Base-by-base conservation (phyloP, 2,888 invertebrate species). In the Apomyelois bistriatella region DNA sequence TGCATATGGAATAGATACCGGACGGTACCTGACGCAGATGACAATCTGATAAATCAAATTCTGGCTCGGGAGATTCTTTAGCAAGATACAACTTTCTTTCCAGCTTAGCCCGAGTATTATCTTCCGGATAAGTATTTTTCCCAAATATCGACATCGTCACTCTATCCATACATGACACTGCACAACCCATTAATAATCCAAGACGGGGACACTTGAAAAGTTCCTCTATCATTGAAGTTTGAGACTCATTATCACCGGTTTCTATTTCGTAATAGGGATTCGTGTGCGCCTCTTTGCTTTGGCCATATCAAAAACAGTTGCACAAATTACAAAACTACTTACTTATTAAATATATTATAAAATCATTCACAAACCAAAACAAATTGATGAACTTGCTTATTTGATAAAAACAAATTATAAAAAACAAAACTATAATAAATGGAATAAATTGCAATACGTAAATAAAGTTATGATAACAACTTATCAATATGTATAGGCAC, bases 1-100 rank as follows among this genome's bases (percentile, higher is more conserved):
- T 94, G 78, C 96, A 96, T 55, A 96, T 84, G 28, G 95, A 93
- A 82, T 93, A 97, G 53, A 96, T 94, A 57, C 96, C 95, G 56
- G 93, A 89, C 37, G 97, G 96, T 52, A 97, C 93, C 69, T 85
- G 91, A 64, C 92, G 92, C 54, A 97, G 82, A 71, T 93, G 93
- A 81, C 97, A 97, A 61, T 94, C 94, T 4, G 96, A 94, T 57
- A 97, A 79, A 81, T 97, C 96, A 80, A 95, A 96, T 56, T 93
- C 91, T 52, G 94, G 93, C 76, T 96, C 96, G 30, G 96, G 97
- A 61, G 94, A 94, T 83, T 96, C 96, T 64, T 87, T 89, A 12
- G 92, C 92, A 56, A 91, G 69, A 59, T 90, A 91, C 51, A 91
- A 61, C 71, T 90, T 91, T 56, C 90, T 76, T 60, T 90, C 88